These are phyloP conservation scores for Odocoileus hemionus DNA, from an alignment of 2,113 vertebrate genomes.

Conservation along the genomic window DNA sequence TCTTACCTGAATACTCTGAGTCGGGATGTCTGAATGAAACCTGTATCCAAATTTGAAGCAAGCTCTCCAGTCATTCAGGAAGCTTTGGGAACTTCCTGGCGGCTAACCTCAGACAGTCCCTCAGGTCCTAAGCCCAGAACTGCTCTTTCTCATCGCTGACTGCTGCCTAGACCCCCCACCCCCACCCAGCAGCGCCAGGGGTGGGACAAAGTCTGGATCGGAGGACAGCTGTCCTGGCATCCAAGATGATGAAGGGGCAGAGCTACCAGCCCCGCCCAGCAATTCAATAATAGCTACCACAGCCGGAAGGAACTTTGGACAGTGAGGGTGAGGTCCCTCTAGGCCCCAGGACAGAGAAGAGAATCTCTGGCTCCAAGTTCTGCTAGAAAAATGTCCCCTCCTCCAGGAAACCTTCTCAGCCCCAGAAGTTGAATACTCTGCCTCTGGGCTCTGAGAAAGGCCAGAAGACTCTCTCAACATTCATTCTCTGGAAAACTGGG, in stretches of 20 bases:
- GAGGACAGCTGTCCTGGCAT: neutral
- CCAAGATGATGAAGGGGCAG: neutral
- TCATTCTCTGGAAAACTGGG: too few relatives aligned
- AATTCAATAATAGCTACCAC: neutral
- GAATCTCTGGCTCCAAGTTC: neutral
- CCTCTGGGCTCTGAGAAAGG: neutral
- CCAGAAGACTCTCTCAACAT: too few relatives aligned
- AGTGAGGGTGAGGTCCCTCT: neutral
- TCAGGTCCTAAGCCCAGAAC: neutral
- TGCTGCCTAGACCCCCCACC: neutral
- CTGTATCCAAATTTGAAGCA: neutral
- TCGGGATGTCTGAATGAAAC: neutral
- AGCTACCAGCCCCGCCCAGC: neutral
- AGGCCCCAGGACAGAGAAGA: neutral
- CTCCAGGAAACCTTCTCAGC: conserved; percentile 5
- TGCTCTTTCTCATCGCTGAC: neutral
- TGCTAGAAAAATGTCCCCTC: neutral
- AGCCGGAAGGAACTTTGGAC: neutral
- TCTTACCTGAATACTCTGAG: neutral
- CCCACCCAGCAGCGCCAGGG: neutral
- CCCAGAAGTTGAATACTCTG: neutral
- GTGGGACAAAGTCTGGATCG: neutral
- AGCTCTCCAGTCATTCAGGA: neutral
- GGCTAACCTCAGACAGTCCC: neutral
- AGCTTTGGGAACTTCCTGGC: neutral